Evolutionary conservation across 30 jellyfish, hydroid and myxozoan genomes (phyloP), one percentile per base, ranked within the genome.

Genomic region (Rhopilema esculentum): DNA sequence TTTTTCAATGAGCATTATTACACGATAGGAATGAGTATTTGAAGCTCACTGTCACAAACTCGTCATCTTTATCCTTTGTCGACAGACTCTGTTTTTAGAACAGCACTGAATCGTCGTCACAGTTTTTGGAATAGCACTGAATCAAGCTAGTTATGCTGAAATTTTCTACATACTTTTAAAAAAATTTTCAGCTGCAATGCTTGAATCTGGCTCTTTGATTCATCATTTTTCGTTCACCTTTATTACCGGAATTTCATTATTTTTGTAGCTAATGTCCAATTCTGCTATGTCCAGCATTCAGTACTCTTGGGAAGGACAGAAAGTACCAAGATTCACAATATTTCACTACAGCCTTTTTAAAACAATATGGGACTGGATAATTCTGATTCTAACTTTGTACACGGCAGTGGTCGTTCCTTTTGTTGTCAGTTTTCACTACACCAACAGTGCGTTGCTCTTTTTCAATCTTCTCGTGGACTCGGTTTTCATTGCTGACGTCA

Each of bases 391-490:
- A 0, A 93, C 94, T 0, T 73, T 93, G 64, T 88, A 88, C 79
- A 88, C 97, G 53, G 92, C 96, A 2, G 95, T 85, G 9, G 93
- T 88, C 31, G 97, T 85, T n/a, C 98, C 98, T 27, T 93, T 93
- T 71, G 93, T 82, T 12, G 93, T 88, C 83, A 72, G 96, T 53
- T 93, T 93, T 69, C 66, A 72, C 15, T 82, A 76, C 72, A 24
- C 62, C 70, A 76, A 71, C 31, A 0, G 16, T 15, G 69, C 48
- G 15, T 8, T 93, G 93, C 57, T 65, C 1, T 29, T 82, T 49
- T 88, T 88, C 83, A 90, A 88, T 49, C 75, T 87, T 1, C 20
- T 82, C 30, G 97, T 89, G 26, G 96, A 93, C 89, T 33, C 53
- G 81, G 40, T 93, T 70, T 93, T 88, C 84, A 66, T 88, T 48